Base-by-base conservation (phyloP, 2,113 vertebrate species). In the Hippocampus zosterae region DNA sequence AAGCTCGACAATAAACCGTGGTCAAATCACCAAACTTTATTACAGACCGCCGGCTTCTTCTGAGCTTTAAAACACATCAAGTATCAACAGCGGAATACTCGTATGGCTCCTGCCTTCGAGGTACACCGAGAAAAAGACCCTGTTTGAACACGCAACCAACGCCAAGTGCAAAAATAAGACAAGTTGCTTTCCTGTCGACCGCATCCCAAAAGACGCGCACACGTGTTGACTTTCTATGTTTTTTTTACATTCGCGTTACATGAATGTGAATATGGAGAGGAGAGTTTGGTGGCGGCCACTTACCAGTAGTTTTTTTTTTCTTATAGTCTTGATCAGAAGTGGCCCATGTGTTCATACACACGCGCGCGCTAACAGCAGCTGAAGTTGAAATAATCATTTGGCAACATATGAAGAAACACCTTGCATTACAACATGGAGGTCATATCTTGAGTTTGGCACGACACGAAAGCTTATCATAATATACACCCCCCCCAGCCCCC, bases 141-240 rank as follows among this genome's bases (percentile, higher is more conserved):
- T 90, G 88, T 88, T 82, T 76, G 65, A 65, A 87, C 79, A 84
- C 73, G 78, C 37, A 63, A 84, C 78, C 12, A 8, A 73, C 80
- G 84, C 71, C 89, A 89, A 89, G 89, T 88, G 88, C 85, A 84
- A 83, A 84, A 86, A 85, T 68, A 77, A 81, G n/a, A n/a, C 3
- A 57, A 84, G 72, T 80, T 42, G 67, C 19, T 81, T 81, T 86
- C 55, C 64, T 71, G 59, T 82, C 77, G 57, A 74, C 80, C 81
- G 85, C 85, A 75, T 86, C 80, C 85, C 69, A 56, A 69, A 50
- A 44, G 29, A 83, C 70, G 76, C 66, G 83, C 19, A 80, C 74
- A 60, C 72, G 67, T 66, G 59, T 68, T 75, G 57, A 52, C 59
- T 71, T 63, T 75, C 61, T 53, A 42, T 66, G 50, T 57, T 81